Base-by-base conservation (phyloP, 2,113 vertebrate genomes). In the Pontoporia blainvillei region DNA sequence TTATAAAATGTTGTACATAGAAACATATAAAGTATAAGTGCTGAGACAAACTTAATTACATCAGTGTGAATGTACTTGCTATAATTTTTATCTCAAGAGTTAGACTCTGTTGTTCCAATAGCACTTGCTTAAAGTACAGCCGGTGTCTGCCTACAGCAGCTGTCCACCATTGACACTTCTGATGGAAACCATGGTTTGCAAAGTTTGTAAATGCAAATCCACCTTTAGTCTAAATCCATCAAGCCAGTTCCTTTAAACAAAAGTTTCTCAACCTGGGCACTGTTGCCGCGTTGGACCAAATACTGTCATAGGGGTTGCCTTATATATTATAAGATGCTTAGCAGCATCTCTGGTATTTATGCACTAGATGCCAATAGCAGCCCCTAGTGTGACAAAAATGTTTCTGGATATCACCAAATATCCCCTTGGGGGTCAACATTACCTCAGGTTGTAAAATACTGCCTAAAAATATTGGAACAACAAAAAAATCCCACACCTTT, bases 11-110 rank as follows among this genome's bases (percentile, higher is more conserved):
- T 57, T 83, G 17, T 93, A 82, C 76, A 93, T 91, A 96, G 71
- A 71, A 95, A 78, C 75, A 96, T 69, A 39, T 79, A 86, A 52
- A 78, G 83, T 92, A 3, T 88, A 97, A 97, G 95, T 94, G 64
- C 93, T 98, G 96, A 85, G 91, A 36, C 91, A 73, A 61, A 90
- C 23, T 89, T 95, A 96, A 83, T 85, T 49, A 29, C 52, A 93
- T 86, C 84, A 96, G 59, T 94, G 86, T 76, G 73, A 36, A 36
- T 83, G 90, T 94, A 36, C 71, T 94, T 96, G 81, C 96, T 96
- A 1, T 97, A 94, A 96, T 96, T 98, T 90, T 96, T 96, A 59
- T 41, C 15, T 91, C 95, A 97, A 95, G 27, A 39, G 25, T 96
- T 95, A 95, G 52, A 96, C 14, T 34, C n/a, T 96, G 8, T 83